Conservation (phyloP, 2,888 invertebrate species). For the Gari tellinella region DNA sequence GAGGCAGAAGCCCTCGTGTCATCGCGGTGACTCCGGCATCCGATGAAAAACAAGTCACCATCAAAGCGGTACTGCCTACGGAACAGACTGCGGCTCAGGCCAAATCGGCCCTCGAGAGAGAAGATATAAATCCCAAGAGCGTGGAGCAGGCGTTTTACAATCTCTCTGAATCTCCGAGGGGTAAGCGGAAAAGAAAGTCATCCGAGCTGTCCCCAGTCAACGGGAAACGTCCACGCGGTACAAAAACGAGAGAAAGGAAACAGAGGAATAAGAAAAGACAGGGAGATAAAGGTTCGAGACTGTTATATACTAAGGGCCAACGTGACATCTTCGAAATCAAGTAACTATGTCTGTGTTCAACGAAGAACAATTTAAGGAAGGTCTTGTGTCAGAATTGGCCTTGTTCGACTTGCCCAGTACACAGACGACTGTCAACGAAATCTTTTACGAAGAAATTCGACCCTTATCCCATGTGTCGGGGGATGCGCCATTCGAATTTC, state of each 20-base stretch:
- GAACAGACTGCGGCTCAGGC: constrained; percentile 43
- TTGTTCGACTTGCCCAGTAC: constrained; percentile 52
- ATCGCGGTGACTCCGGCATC: constrained; percentile 9
- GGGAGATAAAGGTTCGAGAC: not conserved
- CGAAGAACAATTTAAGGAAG: not conserved
- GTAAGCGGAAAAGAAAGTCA: constrained; percentile 6
- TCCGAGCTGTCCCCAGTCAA: too few relatives aligned
- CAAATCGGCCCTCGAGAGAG: constrained; percentile 38
- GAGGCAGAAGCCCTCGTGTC: not conserved
- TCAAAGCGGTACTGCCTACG: constrained; percentile 45
- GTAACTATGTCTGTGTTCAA: constrained; percentile 41
- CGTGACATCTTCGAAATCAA: constrained; percentile 23
- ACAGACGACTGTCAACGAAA: constrained; percentile 47
- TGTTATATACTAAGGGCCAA: not conserved
- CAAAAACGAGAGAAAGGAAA: too few relatives aligned
- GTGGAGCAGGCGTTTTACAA: constrained; percentile 17
- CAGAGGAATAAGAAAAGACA: too few relatives aligned
- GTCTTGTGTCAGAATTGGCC: constrained; percentile 26
- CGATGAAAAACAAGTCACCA: constrained; percentile 2
- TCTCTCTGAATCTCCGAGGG: constrained; percentile 8
- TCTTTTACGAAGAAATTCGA: constrained; percentile 50
- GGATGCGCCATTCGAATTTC: constrained; percentile 54
- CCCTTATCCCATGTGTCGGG: constrained; percentile 35
- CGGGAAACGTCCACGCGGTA: too few relatives aligned
- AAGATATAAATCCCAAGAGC: constrained; percentile 37